Evolutionary conservation across 2,888 invertebrate species (phyloP).

Genomic region (Abscondita cerata): DNA sequence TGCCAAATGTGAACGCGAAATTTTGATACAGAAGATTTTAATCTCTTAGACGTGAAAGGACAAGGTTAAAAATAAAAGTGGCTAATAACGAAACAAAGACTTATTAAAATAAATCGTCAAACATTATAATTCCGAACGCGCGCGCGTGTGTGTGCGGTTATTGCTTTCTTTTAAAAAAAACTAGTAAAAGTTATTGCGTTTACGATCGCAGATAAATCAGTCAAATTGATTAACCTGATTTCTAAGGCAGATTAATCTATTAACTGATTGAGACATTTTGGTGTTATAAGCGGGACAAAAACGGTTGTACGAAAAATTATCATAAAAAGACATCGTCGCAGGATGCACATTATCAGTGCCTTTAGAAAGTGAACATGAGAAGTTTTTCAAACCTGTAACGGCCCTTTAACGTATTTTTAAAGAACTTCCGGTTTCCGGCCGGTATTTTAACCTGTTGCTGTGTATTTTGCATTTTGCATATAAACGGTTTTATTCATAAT

Average conservation of each 20-base stretch:
- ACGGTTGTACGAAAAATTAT: too few species aligned
- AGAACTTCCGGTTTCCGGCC: slow-evolving; percentile 47
- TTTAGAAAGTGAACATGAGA: slow-evolving; percentile 20
- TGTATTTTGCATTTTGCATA: slow-evolving; percentile 24
- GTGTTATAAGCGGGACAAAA: too few species aligned
- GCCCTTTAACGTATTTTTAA: slow-evolving; percentile 45
- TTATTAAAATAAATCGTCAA: too few species aligned
- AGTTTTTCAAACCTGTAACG: slow-evolving; percentile 18
- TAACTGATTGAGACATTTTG: too few species aligned
- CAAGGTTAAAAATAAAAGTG: not conserved
- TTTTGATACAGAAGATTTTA: too few species aligned
- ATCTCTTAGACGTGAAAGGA: slow-evolving; percentile 3
- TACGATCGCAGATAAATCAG: slow-evolving; percentile 2
- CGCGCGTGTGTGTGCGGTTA: too few species aligned
- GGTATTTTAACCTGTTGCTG: slow-evolving; percentile 22
- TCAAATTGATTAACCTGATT: slow-evolving; percentile 8
- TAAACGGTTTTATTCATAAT: slow-evolving; percentile 19
- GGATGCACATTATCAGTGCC: slow-evolving; percentile 14
- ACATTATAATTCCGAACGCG: too few species aligned
- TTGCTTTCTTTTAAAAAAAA: not conserved
- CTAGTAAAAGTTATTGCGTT: slow-evolving; percentile 4
- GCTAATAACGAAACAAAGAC: too few species aligned
- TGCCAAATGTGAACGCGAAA: too few species aligned
- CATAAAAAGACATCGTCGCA: slow-evolving; percentile 2
- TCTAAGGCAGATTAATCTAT: not conserved